These are phyloP conservation scores for Gymnarchus niloticus DNA, from an alignment of 2,113 vertebrate species.

Conservation along the genomic window DNA sequence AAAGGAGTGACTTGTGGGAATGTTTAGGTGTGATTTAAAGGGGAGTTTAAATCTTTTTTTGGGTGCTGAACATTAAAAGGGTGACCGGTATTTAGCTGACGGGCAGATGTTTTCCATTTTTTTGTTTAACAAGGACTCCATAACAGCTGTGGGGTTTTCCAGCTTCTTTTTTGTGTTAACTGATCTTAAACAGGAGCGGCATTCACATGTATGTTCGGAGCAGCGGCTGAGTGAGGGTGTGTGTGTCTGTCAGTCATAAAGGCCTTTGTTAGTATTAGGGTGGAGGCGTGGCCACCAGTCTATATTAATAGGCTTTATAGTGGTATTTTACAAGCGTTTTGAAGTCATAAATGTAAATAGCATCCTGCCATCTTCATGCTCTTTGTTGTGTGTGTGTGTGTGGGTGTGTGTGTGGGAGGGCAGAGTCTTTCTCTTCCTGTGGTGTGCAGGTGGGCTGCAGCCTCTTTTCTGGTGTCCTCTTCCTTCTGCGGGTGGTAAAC, in stretches of 20 bases:
- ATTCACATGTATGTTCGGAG: slow-evolving; percentile 7
- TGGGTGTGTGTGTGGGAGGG: background rate
- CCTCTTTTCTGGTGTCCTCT: background rate
- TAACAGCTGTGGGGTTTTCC: slow-evolving; percentile 29
- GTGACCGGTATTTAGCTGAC: slow-evolving; percentile 29
- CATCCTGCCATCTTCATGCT: background rate
- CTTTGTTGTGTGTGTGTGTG: background rate
- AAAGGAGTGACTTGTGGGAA: slow-evolving; percentile 28
- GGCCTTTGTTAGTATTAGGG: slow-evolving; percentile 30
- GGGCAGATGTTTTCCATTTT: slow-evolving; percentile 26
- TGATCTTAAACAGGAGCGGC: slow-evolving; percentile 36
- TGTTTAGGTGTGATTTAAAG: slow-evolving; percentile 38
- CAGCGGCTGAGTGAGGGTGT: slow-evolving; percentile 17
- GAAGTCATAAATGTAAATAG: background rate
- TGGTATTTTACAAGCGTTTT: background rate
- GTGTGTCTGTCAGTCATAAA: slow-evolving; percentile 29
- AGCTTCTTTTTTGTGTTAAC: slow-evolving; percentile 24
- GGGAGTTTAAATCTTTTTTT: slow-evolving; percentile 34
- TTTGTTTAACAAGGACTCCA: slow-evolving; percentile 27
- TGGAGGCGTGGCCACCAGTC: slow-evolving; percentile 49
- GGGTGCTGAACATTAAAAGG: slow-evolving; percentile 24
- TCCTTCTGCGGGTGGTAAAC: background rate
- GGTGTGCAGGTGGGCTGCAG: slow-evolving; percentile 53
- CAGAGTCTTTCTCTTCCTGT: slow-evolving; percentile 43
- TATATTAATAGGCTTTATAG: slow-evolving; percentile 38